phyloP scores from a whole-genome alignment of 1,140 invertebrate genomes.

The Lepidurus couesii region DNA sequence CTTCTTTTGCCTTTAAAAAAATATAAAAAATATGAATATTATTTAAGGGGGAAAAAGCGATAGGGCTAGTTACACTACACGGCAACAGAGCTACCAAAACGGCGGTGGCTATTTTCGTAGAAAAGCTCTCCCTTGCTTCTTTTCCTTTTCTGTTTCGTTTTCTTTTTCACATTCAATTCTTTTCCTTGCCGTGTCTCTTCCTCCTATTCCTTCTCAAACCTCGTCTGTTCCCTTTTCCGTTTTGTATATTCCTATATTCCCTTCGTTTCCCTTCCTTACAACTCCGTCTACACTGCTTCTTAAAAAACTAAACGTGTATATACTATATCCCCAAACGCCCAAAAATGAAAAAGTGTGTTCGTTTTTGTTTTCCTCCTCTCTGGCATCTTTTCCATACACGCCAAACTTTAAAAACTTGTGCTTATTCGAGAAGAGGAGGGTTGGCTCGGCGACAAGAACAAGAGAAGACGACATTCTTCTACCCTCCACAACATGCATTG shows the following conservation, averaged over 20 bases:
- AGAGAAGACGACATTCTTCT: slow-evolving; percentile 19
- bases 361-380: not conserved
- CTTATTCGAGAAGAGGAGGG: not conserved
- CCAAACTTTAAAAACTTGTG: not conserved
- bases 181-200: not conserved
- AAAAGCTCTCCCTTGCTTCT: not conserved
- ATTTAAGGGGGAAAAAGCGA: not conserved
- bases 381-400: not conserved
- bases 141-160: not conserved
- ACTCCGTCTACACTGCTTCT: not conserved
- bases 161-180: not conserved
- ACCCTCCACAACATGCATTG: not conserved
- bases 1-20: not conserved
- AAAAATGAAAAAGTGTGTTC: not conserved
- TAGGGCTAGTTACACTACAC: not conserved
- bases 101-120: slow-evolving; percentile 15
- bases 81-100: slow-evolving; percentile 6
- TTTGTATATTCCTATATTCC: not conserved
- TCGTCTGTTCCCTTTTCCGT: not conserved
- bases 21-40: slow-evolving; percentile 23
- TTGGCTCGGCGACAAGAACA: slow-evolving; percentile 1
- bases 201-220: not conserved
- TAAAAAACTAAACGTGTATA: not conserved
- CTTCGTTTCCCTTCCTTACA: not conserved
- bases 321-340: not conserved